Conservation (phyloP, 2,113 vertebrate genomes). For the Lampris incognitus region DNA sequence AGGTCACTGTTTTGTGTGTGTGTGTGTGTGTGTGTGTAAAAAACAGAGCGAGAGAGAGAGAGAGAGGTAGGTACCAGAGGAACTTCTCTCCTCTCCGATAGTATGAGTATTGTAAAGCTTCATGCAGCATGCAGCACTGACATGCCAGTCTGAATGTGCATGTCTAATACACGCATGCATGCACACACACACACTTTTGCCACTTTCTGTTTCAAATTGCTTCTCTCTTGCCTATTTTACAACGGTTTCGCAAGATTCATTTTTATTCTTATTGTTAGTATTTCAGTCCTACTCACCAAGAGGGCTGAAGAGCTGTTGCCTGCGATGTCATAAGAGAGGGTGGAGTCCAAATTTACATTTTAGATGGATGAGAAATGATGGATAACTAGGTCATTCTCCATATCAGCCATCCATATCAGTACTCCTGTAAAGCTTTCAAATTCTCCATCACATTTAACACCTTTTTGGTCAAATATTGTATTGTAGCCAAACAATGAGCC, state of each 20-base stretch:
- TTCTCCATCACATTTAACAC: too few species aligned
- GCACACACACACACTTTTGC: conserved; percentile 11
- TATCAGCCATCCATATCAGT: too few species aligned
- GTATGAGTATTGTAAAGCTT: conserved; percentile 32
- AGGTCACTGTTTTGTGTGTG: conserved; percentile 42
- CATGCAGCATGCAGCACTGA: conserved; percentile 21
- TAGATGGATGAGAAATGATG: too few species aligned
- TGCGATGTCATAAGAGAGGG: too few species aligned
- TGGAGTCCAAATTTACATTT: too few species aligned
- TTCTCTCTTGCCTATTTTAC: conserved; percentile 29
- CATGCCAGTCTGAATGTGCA: conserved; percentile 17
- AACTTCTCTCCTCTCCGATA: conserved; percentile 37
- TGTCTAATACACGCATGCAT: conserved; percentile 15
- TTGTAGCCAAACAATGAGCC: not conserved
- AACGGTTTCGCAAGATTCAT: not conserved
- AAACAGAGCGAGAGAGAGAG: conserved; percentile 7
- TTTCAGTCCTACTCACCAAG: not conserved
- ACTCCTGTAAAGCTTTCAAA: too few species aligned
- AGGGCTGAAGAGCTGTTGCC: not conserved
- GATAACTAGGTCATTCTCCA: too few species aligned
- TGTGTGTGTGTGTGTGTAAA: conserved; percentile 1
- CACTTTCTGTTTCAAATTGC: not conserved
- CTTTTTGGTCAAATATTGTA: too few species aligned
- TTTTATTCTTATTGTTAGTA: not conserved
- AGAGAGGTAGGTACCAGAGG: not conserved